A percentile compares a stretch with the other conserved stretches of the same genome.
Evolutionary conservation across 2,113 vertebrate species (phyloP).

Genomic region (Paraplagusia blochii): DNA sequence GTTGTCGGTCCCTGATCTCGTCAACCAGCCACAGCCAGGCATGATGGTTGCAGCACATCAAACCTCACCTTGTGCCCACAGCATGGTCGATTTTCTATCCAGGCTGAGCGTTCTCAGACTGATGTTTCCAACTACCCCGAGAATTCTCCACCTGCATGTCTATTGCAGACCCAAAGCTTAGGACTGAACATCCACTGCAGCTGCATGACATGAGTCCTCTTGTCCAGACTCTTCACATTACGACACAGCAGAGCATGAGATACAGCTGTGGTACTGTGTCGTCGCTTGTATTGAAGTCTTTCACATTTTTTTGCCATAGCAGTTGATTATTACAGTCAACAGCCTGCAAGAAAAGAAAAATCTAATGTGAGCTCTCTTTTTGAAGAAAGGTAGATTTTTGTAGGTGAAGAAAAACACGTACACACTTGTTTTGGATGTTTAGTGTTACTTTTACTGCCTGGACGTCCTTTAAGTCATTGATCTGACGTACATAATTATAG

Average conservation of each 20-base stretch:
- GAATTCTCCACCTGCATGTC: slow-evolving; percentile 39
- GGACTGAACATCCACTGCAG: neutral
- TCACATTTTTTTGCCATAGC: neutral
- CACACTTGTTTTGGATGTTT: too few relatives aligned
- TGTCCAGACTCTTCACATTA: slow-evolving; percentile 32
- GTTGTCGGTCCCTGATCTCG: neutral
- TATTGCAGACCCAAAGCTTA: slow-evolving; percentile 18
- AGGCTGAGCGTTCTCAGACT: neutral
- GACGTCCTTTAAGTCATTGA: too few relatives aligned
- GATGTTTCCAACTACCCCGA: slow-evolving; percentile 1
- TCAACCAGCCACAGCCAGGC: slow-evolving; percentile 16
- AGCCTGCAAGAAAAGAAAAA: slow-evolving; percentile 1
- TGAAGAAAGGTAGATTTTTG: neutral
- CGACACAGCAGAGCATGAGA: slow-evolving; percentile 23
- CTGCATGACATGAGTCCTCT: slow-evolving; percentile 40
- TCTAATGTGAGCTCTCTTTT: slow-evolving; percentile 1
- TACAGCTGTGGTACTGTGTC: slow-evolving; percentile 1
- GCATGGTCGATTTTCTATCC: slow-evolving; percentile 19
- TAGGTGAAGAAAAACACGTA: too few relatives aligned
- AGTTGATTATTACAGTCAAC: slow-evolving; percentile 2
- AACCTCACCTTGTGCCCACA: neutral
- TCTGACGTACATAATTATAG: too few relatives aligned
- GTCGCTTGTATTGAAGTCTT: slow-evolving; percentile 2
- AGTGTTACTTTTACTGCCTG: too few relatives aligned
- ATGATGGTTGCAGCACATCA: slow-evolving; percentile 35